Conservation (phyloP, 1,140 invertebrate genomes). For the Zaprionus vittiger region DNA sequence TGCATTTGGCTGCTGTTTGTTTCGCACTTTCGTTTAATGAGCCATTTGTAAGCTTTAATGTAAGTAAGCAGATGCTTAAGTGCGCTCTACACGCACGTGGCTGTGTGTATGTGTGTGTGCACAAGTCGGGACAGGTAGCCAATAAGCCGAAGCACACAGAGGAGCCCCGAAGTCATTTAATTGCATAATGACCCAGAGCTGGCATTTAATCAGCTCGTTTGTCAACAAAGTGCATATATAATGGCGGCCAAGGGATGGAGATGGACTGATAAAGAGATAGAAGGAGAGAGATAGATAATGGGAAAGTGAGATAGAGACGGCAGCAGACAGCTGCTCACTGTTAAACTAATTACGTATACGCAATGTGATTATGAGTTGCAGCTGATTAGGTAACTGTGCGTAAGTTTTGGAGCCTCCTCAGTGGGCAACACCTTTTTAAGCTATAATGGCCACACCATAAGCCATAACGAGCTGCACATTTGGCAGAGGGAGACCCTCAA, state of each 20-base stretch:
- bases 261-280: conserved; percentile 13
- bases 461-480: conserved; percentile 65
- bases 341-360: conserved; percentile 75
- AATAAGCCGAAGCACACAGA: conserved; percentile 44
- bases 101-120: background rate
- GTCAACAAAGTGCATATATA: conserved; percentile 78
- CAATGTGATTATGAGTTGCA: conserved; percentile 73
- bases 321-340: conserved; percentile 43
- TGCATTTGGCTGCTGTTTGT: background rate
- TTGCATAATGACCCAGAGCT: conserved; percentile 79
- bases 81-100: conserved; percentile 1
- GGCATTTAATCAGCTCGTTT: conserved; percentile 79
- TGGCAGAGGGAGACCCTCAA: conserved; percentile 16
- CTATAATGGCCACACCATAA: conserved; percentile 46
- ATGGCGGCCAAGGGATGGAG: background rate
- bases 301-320: background rate
- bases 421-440: conserved; percentile 4
- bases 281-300: background rate
- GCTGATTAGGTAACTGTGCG: conserved; percentile 54
- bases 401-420: background rate
- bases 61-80: conserved; percentile 42
- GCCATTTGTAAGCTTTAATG: conserved; percentile 38
- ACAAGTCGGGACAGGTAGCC: conserved; percentile 32
- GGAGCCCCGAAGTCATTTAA: conserved; percentile 61
- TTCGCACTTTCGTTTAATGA: conserved; percentile 24